Conservation (phyloP, 1,140 invertebrate genomes). For the Phymastichus coffea region DNA sequence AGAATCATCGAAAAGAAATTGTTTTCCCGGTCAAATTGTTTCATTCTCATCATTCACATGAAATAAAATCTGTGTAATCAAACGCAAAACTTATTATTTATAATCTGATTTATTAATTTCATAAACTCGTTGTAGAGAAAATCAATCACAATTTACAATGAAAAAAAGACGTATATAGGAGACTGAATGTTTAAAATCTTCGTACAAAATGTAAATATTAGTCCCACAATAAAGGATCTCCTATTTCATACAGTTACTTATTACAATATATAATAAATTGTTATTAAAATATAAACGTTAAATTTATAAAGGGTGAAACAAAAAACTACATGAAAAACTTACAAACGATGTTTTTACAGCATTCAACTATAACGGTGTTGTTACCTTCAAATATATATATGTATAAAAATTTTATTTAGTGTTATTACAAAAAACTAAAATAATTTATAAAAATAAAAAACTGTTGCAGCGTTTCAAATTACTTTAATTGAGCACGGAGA, state of each 20-base stretch:
- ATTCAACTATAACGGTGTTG: constrained; percentile 8
- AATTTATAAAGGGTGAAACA: constrained; percentile 20
- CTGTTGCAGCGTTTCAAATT: constrained; percentile 18
- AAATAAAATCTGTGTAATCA: constrained; percentile 5
- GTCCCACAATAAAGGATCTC: constrained; percentile 16
- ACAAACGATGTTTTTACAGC: constrained; percentile 34
- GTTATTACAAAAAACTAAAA: constrained; percentile 19
- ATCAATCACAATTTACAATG: constrained; percentile 25
- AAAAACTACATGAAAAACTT: constrained; percentile 35
- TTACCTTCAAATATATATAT: constrained; percentile 11
- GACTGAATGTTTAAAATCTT: constrained; percentile 13
- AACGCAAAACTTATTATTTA: constrained; percentile 13
- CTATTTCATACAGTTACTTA: constrained; percentile 19
- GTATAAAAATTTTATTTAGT: constrained; percentile 11
- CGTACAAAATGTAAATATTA: constrained; percentile 17
- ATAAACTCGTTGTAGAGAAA: constrained; percentile 21
- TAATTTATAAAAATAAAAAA: constrained; percentile 17
- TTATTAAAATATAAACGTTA: constrained; percentile 24
- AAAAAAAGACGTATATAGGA: constrained; percentile 11
- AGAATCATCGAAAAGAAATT: constrained; percentile 19
- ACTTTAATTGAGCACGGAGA: constrained; percentile 11
- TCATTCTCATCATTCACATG: constrained; percentile 31
- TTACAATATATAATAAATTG: constrained; percentile 18
- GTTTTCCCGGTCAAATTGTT: not conserved
- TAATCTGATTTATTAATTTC: constrained; percentile 24